These are phyloP conservation scores for Proterorhinus semilunaris DNA, from an alignment of 2,113 vertebrate genomes.

Conservation along the genomic window DNA sequence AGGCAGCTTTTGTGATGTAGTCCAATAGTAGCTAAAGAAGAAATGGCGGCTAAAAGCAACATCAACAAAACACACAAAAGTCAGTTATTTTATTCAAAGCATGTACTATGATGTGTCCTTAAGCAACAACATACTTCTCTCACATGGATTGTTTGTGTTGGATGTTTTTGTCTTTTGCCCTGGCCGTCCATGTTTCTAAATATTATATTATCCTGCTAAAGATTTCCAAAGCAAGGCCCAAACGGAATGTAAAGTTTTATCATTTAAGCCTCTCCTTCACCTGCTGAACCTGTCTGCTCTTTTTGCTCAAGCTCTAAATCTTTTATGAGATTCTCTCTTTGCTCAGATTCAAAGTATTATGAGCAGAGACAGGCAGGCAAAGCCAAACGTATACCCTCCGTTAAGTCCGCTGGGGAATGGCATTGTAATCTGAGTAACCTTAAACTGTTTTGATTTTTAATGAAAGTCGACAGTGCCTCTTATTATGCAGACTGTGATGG, in stretches of 20 bases:
- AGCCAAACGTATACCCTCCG: neutral
- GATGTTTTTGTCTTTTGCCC: neutral
- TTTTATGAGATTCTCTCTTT: slow-evolving; percentile 7
- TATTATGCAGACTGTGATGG: too few species aligned
- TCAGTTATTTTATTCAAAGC: too few species aligned
- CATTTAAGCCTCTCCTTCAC: slow-evolving; percentile 4
- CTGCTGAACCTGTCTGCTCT: slow-evolving; percentile 8
- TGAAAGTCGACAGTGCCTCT: too few species aligned
- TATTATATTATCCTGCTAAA: neutral
- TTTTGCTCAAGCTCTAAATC: slow-evolving; percentile 7
- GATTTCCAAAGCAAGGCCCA: neutral
- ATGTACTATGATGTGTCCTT: too few species aligned
- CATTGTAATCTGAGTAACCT: neutral
- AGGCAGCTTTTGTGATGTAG: too few species aligned
- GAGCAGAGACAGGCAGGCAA: neutral
- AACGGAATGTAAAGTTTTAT: slow-evolving; percentile 2
- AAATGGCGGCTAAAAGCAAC: too few species aligned
- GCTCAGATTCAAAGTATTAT: slow-evolving; percentile 8
- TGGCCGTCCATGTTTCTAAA: neutral
- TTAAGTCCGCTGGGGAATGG: neutral
- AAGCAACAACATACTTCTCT: too few species aligned
- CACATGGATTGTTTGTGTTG: too few species aligned
- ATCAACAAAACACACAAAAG: too few species aligned
- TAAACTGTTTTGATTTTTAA: neutral
- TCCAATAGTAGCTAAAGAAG: too few species aligned